Percentiles rank a stretch among this genome's conserved stretches.
Conservation (phyloP, 2,888 invertebrate genomes). For the Lypha dubia region DNA sequence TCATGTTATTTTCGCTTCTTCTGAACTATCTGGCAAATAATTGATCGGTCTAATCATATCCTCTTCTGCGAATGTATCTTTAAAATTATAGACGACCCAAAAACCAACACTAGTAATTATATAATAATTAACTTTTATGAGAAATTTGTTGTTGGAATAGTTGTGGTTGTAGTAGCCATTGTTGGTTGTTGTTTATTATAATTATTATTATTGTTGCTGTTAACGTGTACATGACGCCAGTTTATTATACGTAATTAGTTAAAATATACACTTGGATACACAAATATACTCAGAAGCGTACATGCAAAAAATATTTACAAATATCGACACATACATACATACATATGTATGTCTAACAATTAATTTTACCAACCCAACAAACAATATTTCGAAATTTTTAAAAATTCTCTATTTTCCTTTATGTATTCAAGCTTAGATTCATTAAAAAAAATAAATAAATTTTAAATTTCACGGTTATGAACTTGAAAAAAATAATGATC, state of each 20-base stretch:
- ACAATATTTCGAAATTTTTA: neutral
- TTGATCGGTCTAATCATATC: neutral
- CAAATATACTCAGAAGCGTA: neutral
- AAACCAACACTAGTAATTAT: conserved; percentile 62
- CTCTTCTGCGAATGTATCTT: conserved; percentile 14
- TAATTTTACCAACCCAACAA: conserved; percentile 19
- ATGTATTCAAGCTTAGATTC: neutral
- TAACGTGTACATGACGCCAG: conserved; percentile 67
- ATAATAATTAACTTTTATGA: conserved; percentile 64
- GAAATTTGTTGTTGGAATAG: conserved; percentile 34
- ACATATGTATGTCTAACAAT: neutral
- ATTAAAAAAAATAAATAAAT: neutral
- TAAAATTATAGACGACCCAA: conserved; percentile 25
- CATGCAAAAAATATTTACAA: no score
- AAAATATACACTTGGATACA: conserved; percentile 38
- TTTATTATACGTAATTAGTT: conserved; percentile 63
- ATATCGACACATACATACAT: no score
- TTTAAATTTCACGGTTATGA: neutral
- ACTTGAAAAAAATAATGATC: neutral
- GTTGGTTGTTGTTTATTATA: conserved; percentile 34
- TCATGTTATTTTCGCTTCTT: no score
- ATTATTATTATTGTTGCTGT: conserved; percentile 40
- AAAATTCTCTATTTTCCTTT: neutral
- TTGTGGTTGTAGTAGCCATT: conserved; percentile 30
- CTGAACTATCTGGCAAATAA: no score